Evolutionary conservation across 2,797 vertebrate species (phyloP).

Genomic region (Neostethus bicornis): DNA sequence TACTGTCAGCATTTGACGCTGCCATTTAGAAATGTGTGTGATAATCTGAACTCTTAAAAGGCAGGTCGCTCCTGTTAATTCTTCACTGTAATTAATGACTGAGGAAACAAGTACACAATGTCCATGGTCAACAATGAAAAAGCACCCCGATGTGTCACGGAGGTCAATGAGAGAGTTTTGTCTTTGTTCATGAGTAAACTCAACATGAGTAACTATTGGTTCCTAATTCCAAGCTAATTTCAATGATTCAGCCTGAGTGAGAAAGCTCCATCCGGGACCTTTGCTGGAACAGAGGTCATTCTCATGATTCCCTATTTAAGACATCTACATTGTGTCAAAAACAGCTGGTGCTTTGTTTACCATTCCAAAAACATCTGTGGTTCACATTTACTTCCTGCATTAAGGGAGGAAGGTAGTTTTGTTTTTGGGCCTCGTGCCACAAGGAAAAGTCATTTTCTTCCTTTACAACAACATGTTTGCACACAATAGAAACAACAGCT

Average conservation of each 20-base stretch:
- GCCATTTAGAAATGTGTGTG: slow-evolving; percentile 14
- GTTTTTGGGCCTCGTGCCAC: slow-evolving; percentile 36
- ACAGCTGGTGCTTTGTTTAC: slow-evolving; percentile 66
- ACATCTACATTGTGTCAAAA: slow-evolving; percentile 55
- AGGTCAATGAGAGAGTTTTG: slow-evolving; percentile 39
- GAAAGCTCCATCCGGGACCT: slow-evolving; percentile 40
- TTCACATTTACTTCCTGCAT: slow-evolving; percentile 57
- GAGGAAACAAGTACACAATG: slow-evolving; percentile 75
- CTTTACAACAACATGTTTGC: not conserved
- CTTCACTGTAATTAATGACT: slow-evolving; percentile 40
- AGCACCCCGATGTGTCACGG: slow-evolving; percentile 22
- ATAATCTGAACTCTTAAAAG: slow-evolving; percentile 38
- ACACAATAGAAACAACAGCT: not conserved
- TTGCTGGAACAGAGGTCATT: slow-evolving; percentile 56
- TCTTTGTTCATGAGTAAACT: slow-evolving; percentile 22
- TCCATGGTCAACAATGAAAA: slow-evolving; percentile 63
- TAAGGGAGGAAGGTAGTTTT: slow-evolving; percentile 22
- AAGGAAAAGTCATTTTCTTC: slow-evolving; percentile 54
- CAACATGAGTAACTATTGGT: slow-evolving; percentile 14
- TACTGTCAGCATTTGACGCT: not conserved
- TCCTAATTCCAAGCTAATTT: slow-evolving; percentile 33
- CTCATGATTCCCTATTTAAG: slow-evolving; percentile 58
- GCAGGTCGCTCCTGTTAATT: slow-evolving; percentile 42
- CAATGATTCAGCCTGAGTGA: slow-evolving; percentile 34
- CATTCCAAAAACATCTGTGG: slow-evolving; percentile 61